phyloP scores from a whole-genome alignment of 2,797 vertebrate genomes.

The Paramormyrops hopkinsi region DNA sequence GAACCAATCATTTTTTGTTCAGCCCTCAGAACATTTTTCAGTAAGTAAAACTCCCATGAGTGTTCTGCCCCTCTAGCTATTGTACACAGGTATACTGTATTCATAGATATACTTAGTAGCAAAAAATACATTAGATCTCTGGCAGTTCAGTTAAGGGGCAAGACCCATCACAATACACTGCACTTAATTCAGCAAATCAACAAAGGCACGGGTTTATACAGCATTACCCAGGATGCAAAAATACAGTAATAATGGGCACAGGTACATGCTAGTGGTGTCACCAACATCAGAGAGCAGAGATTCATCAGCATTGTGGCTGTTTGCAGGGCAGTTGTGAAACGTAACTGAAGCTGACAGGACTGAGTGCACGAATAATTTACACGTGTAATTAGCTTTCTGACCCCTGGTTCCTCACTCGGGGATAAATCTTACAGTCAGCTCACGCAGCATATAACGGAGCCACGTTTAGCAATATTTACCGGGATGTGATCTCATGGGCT shows the following conservation, averaged over 20 bases:
- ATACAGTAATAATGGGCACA: background rate
- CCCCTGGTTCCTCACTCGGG: background rate
- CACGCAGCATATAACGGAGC: background rate
- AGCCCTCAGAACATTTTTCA: background rate
- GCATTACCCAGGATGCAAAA: constrained; percentile 13
- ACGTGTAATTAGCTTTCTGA: background rate
- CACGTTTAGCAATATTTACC: background rate
- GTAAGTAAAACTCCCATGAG: background rate
- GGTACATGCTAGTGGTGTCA: constrained; percentile 13
- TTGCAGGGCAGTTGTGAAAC: constrained; percentile 38
- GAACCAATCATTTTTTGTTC: background rate
- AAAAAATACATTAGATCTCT: constrained; percentile 44
- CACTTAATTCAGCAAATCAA: constrained; percentile 52
- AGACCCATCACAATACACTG: constrained; percentile 26
- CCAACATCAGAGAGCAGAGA: constrained; percentile 35
- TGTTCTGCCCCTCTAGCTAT: background rate
- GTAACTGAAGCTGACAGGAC: constrained; percentile 20
- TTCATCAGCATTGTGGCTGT: constrained; percentile 43
- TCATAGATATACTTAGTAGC: constrained; percentile 21
- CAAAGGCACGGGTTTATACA: constrained; percentile 41
- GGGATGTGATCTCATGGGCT: background rate
- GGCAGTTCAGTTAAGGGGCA: constrained; percentile 42
- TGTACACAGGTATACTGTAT: background rate
- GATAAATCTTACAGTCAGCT: constrained; percentile 14
- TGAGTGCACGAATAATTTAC: constrained; percentile 9